Percentiles rank a stretch among this genome's conserved stretches.
Conservation (phyloP, 35 echinoderm and acorn worm genomes). For the Ophiothrix spiculata region DNA sequence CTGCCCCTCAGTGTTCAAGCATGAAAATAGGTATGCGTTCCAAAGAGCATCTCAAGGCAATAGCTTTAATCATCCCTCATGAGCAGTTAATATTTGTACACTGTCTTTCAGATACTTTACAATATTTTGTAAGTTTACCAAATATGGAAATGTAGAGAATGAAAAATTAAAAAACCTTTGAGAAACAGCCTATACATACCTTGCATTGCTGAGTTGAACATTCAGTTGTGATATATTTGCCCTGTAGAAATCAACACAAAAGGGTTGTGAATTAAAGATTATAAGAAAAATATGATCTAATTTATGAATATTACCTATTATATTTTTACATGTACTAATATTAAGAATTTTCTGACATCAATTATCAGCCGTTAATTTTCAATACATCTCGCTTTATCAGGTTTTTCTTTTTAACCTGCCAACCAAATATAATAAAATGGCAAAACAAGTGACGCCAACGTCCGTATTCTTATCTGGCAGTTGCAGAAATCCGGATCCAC, state of each 20-base stretch:
- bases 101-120: neutral
- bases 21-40: neutral
- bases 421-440: neutral
- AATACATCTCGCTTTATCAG: neutral
- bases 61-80: neutral
- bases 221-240: constrained; percentile 82
- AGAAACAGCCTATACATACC: no score
- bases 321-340: neutral
- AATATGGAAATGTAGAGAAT: neutral
- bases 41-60: neutral
- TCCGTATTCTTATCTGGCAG: no score
- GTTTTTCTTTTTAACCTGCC: neutral
- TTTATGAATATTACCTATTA: neutral
- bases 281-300: neutral
- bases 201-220: constrained; percentile 38
- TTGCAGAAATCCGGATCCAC: no score
- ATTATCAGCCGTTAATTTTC: neutral
- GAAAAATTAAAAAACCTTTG: no score
- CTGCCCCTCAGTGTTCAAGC: neutral
- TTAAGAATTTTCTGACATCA: neutral
- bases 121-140: neutral
- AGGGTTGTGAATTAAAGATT: neutral
- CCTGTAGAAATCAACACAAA: constrained; percentile 46
- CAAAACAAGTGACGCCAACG: no score
- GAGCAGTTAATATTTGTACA: neutral